phyloP scores from a whole-genome alignment of 2,113 vertebrate genomes.

The Sylvia atricapilla region DNA sequence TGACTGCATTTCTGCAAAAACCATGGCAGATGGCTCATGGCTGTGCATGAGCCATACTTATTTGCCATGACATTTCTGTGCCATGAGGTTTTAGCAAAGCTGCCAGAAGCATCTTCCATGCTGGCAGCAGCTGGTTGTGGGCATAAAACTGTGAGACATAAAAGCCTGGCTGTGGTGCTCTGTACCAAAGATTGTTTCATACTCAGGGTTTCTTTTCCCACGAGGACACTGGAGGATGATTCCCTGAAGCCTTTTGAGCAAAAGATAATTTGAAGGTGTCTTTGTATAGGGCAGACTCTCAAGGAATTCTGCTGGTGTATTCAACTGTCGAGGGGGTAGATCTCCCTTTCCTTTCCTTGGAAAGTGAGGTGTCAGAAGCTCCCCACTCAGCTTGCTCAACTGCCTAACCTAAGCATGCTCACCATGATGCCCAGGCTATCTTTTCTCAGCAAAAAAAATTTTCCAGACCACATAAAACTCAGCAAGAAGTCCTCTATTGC shows the following conservation, averaged over 20 bases:
- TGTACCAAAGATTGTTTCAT: not conserved
- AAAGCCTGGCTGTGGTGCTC: rapidly evolving
- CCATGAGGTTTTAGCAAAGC: not conserved
- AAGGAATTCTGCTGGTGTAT: not conserved
- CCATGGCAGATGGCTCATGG: not conserved
- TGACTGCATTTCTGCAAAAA: not conserved
- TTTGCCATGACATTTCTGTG: not conserved
- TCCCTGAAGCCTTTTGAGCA: not conserved
- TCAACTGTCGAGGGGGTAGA: rapidly evolving
- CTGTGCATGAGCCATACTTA: not conserved
- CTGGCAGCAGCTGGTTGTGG: not conserved
- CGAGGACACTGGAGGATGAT: rapidly evolving
- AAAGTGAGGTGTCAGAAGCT: not conserved
- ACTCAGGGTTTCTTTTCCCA: rapidly evolving
- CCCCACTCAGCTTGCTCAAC: not conserved
- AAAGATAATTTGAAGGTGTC: not conserved
- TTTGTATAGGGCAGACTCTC: not conserved
- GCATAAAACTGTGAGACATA: not conserved
- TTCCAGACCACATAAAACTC: not conserved
- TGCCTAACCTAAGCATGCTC: not conserved
- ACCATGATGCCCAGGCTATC: not conserved
- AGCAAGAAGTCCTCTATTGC: not conserved
- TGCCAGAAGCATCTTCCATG: not conserved
- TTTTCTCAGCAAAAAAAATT: not conserved
- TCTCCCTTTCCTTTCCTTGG: not conserved